Conservation (phyloP, 2,888 invertebrate genomes). For the Selenia dentaria region DNA sequence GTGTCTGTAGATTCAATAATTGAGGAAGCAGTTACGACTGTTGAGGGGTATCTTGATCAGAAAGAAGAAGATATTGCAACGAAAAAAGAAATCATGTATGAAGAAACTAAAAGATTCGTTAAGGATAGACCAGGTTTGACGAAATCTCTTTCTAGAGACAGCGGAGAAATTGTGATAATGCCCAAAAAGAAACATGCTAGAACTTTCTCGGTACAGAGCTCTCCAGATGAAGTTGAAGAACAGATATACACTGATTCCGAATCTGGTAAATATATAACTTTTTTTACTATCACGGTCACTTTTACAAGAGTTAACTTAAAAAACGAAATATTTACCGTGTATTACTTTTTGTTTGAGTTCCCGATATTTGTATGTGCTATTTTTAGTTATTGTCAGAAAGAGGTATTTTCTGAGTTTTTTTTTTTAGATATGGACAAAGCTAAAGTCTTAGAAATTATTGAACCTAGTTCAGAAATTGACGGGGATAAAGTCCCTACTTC, state of each 20-base stretch:
- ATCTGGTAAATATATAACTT: constrained; percentile 77
- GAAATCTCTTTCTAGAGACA: constrained; percentile 78
- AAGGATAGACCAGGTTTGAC: constrained; percentile 71
- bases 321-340: no score
- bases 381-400: no score
- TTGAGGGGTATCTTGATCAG: constrained; percentile 63
- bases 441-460: constrained; percentile 80
- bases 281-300: no score
- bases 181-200: constrained; percentile 77
- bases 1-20: constrained; percentile 79
- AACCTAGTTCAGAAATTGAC: constrained; percentile 73
- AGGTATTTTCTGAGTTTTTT: no score
- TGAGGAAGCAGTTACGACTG: constrained; percentile 73
- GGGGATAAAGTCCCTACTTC: constrained; percentile 58
- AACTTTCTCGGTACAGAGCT: constrained; percentile 81
- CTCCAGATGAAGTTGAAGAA: constrained; percentile 81
- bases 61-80: constrained; percentile 53
- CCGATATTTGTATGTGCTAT: no score
- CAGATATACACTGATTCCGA: constrained; percentile 82
- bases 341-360: no score
- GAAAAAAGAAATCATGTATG: constrained; percentile 56
- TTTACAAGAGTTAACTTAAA: no score
- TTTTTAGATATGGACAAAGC: constrained; percentile 81
- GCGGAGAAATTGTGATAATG: constrained; percentile 75
- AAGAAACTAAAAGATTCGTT: constrained; percentile 58